Base-by-base conservation (phyloP, 2,888 invertebrate genomes). In the Drosophila lutescens region DNA sequence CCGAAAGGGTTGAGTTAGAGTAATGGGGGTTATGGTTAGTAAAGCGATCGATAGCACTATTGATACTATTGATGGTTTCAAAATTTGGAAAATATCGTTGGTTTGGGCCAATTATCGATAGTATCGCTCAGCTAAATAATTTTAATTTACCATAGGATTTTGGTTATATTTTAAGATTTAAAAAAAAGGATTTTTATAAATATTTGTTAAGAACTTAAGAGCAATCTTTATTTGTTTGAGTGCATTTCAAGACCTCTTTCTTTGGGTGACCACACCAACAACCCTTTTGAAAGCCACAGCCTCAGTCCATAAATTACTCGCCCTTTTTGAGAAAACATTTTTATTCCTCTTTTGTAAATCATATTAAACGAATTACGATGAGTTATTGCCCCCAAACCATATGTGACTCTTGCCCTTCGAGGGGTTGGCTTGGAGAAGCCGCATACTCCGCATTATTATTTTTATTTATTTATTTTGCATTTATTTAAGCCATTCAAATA, bases 311-410 rank as follows among this genome's bases (percentile, higher is more conserved):
- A 80, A 80, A 80, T 79, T 68, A 34, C 63, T 53, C 36, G 49
- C 60, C 77, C 81, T 69, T 13, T 44, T 34, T n/a, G 15, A 12
- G 17, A 32, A 13, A n/a, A 66, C 77, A 76, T 76, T 77, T 85
- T 53, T 36, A 56, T 56, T 66, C 47, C 23, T 44, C 56, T 57
- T 62, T 62, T 57, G 47, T 34, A 71, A 86, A 85, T 88, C 88
- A 86, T 80, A 80, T 88, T 83, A 83, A 85, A 79, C 78, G 84
- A 88, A 85, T 85, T 86, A 78, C 86, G 60, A 88, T 88, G 79
- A 85, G 73, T 83, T 83, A 88, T 86, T 60, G 59, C 76, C 76
- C 60, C 62, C 63, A 83, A 66, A 69, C 68, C 74, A 86, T 76
- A 72, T 71, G 46, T 53, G 46, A 36, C 36, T 44, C 41, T 55